phyloP scores from a whole-genome alignment of 2,113 vertebrate species.

The Megalops atlanticus region DNA sequence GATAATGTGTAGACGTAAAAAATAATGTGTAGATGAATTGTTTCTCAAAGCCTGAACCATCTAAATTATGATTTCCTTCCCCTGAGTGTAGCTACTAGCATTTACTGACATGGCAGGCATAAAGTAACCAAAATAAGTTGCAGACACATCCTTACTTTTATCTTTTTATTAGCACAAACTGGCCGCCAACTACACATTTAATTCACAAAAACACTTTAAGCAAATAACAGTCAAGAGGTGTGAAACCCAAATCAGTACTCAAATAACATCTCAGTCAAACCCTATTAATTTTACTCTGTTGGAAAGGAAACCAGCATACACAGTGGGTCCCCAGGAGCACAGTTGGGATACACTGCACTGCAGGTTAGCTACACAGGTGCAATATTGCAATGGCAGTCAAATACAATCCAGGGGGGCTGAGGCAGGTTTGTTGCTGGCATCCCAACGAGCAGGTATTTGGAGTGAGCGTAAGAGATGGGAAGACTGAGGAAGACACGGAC shows the following conservation, averaged over 20 bases:
- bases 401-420: neutral
- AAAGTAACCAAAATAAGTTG: neutral
- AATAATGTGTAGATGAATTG: no score
- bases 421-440: neutral
- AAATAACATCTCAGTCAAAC: neutral
- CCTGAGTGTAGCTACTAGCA: no score
- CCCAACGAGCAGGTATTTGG: conserved; percentile 3
- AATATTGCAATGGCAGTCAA: neutral
- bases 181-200: conserved; percentile 5
- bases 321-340: conserved; percentile 1
- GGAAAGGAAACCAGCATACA: conserved; percentile 2
- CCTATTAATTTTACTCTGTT: neutral
- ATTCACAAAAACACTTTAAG: neutral
- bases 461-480: neutral
- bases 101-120: no score
- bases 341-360: neutral
- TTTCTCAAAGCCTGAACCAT: no score
- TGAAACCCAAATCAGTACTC: neutral
- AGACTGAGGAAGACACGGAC: neutral
- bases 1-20: no score
- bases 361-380: neutral
- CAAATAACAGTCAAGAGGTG: neutral
- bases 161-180: conserved; percentile 10
- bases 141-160: neutral
- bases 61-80: no score